Evolutionary conservation across 2,888 invertebrate species (phyloP).

Genomic region (Nasonia oneida): DNA sequence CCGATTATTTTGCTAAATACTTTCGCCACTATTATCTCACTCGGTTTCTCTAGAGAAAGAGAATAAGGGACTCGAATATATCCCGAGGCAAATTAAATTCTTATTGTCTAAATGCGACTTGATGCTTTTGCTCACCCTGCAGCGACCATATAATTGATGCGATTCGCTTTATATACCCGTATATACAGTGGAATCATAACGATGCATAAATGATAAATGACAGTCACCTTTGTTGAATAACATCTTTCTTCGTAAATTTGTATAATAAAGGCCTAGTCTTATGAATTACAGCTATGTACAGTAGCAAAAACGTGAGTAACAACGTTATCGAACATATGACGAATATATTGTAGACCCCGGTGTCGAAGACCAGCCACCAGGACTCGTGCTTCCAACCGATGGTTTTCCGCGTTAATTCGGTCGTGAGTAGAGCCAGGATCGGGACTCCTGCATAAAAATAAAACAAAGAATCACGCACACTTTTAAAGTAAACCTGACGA

Average conservation of each 20-base stretch:
- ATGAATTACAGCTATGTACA: slow-evolving; percentile 84
- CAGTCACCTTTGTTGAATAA: slow-evolving; percentile 75
- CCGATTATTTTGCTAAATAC: slow-evolving; percentile 39
- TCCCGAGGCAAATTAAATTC: background rate
- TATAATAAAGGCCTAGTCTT: slow-evolving; percentile 71
- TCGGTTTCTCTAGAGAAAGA: background rate
- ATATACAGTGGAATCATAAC: background rate
- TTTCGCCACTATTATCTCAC: slow-evolving; percentile 7
- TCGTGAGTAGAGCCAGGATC: slow-evolving; percentile 84
- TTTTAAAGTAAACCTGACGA: background rate
- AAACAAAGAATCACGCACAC: background rate
- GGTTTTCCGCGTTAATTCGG: slow-evolving; percentile 85
- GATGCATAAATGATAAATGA: background rate
- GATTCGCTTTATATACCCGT: background rate
- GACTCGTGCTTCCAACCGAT: slow-evolving; percentile 82
- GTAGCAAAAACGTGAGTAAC: slow-evolving; percentile 84
- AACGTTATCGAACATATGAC: slow-evolving; percentile 86
- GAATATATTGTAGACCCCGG: slow-evolving; percentile 84
- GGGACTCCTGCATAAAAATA: slow-evolving; percentile 82
- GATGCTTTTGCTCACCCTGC: background rate
- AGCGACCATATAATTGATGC: background rate
- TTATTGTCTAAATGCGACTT: background rate
- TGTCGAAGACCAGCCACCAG: slow-evolving; percentile 84
- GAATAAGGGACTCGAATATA: background rate
- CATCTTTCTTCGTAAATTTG: slow-evolving; percentile 73